Base-by-base conservation (phyloP, 2,797 vertebrate species). In the Phrynocephalus vlangalii region DNA sequence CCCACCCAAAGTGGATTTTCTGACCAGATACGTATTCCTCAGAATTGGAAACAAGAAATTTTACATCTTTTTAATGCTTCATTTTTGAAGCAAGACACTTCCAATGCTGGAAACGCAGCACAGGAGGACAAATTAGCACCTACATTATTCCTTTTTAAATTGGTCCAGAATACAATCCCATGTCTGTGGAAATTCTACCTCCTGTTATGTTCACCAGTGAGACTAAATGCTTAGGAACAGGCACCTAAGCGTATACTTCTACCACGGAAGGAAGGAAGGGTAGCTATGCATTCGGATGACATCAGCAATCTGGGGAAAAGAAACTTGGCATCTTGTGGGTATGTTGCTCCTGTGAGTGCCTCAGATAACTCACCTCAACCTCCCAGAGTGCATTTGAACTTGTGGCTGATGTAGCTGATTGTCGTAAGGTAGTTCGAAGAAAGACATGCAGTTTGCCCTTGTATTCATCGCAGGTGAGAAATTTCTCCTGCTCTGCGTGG, bases 311-410 rank as follows among this genome's bases (percentile, higher is more conserved):
- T 20, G 50, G 16, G 22, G 8, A 56, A 78, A 44, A 6, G 5
- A 26, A 75, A 83, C 50, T 18, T 22, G 6, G 20, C 16, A 73
- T 50, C 75, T 67, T 16, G 24, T 48, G 15, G 75, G 24, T 20
- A 60, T n/a, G 38, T 30, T 83, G 9, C 44, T 48, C n/a, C 24
- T 75, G 20, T 20, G 22, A 30, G 24, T 48, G 75, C 6, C 2
- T 18, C 30, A 15, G 52, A 24, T 0, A 16, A 16, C 88, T 93
- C 95, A 99, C 98, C 98, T 99, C 98, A 73, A 99, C 98, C 94
- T 99, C 99, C 98, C 99, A 99, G 83, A 99, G 97, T 16, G 99
- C 99, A 1, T 99, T 99, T 95, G 98, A 99, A 96, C 99, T 99
- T 94, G 99, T 99, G 38, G 98, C 98, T 0, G 98, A 99, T 20